phyloP scores from a whole-genome alignment of 2,797 vertebrate species.

The Perodicticus potto region DNA sequence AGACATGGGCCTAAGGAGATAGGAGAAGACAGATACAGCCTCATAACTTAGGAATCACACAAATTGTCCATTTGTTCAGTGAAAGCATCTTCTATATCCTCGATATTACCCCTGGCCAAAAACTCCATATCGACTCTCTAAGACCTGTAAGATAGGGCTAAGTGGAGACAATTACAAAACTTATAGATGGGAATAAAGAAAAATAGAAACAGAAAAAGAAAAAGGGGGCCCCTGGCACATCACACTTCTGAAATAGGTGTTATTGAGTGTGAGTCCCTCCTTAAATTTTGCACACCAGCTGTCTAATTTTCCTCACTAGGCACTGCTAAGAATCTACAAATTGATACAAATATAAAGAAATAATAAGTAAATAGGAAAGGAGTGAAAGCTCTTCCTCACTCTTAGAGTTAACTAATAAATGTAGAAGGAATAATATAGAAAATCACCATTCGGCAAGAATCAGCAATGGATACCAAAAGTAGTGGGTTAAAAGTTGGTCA shows the following conservation, averaged over 20 bases:
- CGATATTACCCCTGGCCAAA: background rate
- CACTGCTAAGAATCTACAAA: background rate
- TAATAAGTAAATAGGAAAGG: background rate
- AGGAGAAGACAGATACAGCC: background rate
- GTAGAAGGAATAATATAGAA: background rate
- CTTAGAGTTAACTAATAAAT: background rate
- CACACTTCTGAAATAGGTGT: background rate
- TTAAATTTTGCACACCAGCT: conserved; percentile 9
- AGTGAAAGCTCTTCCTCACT: background rate
- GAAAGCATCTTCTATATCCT: background rate
- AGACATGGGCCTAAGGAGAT: background rate
- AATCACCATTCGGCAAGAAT: background rate
- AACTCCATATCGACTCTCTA: background rate
- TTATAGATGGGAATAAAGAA: background rate
- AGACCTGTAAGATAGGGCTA: background rate
- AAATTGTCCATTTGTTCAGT: conserved; percentile 13
- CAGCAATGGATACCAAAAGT: background rate
- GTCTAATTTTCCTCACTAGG: background rate
- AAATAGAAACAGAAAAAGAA: background rate
- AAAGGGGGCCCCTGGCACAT: too few species aligned
- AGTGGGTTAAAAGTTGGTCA: background rate
- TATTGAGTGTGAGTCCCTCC: background rate
- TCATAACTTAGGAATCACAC: background rate
- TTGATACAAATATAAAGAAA: conserved; percentile 20
- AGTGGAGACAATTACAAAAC: background rate